Evolutionary conservation across 2,888 invertebrate species (phyloP), one percentile per base, ranked within the genome.

Genomic region (Drosophila meridionalis): DNA sequence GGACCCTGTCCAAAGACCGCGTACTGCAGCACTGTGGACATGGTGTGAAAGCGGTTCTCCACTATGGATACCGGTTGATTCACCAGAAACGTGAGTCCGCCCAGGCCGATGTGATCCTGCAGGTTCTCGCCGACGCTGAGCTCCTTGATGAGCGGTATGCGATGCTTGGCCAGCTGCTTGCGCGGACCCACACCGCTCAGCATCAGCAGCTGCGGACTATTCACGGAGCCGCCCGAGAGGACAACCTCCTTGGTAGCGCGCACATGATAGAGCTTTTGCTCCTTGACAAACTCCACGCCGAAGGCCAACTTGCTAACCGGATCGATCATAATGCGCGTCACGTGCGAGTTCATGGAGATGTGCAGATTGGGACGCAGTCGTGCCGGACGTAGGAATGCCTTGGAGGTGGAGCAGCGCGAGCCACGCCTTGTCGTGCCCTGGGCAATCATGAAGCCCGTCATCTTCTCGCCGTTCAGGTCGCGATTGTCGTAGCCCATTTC

Each of bases 191-290:
- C 95, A 0, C 99, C 99, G 9, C 98, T 98, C 0, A 99, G 93
- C 98, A 99, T 98, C 45, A 99, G 93, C 3, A 99, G 90, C 91
- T 99, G 99, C 0, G 99, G 98, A 0, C 98, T 97, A 91, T 98
- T 99, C 0, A 99, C 95, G 0, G 99, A 95, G 0, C 99, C 99
- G 0, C 96, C 98, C 1, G 97, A 97, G 2, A 99, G 91, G 57
- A 99, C 96, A 0, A 99, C 96, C 92, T 98, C 98, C 91, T 96
- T 97, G 40, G 94, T 95, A 0, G 98, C 97, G 68, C 96, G 94
- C 2, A 97, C 95, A 57, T 96, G 94, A 84, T 96, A 95, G 0
- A 96, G 91, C 93, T 96, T 95, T 57, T 96, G 96, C 60, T 96
- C 95, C 52, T 96, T 94, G 3, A 96, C 93, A 86, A 97, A 97